Evolutionary conservation across 2,888 invertebrate species (phyloP), one percentile per base, ranked within the genome.

Genomic region (Eudasyphora cyanicolor): DNA sequence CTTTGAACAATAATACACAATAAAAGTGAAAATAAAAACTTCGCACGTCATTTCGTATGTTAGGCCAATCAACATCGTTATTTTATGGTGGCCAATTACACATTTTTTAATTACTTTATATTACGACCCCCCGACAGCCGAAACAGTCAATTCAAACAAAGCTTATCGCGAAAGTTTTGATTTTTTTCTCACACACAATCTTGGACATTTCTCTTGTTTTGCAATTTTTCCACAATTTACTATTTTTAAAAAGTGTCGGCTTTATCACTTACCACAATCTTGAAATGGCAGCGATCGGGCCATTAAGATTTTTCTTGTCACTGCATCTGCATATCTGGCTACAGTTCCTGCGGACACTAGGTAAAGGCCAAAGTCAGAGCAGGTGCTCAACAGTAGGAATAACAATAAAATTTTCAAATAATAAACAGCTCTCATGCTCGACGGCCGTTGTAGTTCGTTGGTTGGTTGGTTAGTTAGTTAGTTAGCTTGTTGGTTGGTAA

Each of bases 261-360:
- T n/a, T 35, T 35, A 6, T 35, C 54, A 87, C 90, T 90, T 74
- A 90, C 90, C 90, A 78, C 90, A 90, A 81, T 90, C 90, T 86
- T 90, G 89, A 51, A 90, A 90, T 0, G 90, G 88, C 32, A 90
- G 67, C 7, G 89, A 87, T 45, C 85, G 86, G 14, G 86, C 17
- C 42, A 82, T 79, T 69, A 88, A 60, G 3, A 87, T 49, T 70
- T 83, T 62, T 51, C 42, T 82, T 12, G 81, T 49, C 17, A 76
- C 10, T 35, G 17, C 21, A 24, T 60, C 54, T 21, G 57, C 82
- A 76, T 76, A 73, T 79, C 78, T 57, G 24, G 14, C 45, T 12
- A 75, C 24, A 19, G 29, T 27, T 45, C n/a, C 77, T 29, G n/a
- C 75, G 7, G 70, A 45, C 21, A 71, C 77, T 64, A 54, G n/a